Evolutionary conservation across 2,888 invertebrate species (phyloP).

Genomic region (Phalangium opilio): DNA sequence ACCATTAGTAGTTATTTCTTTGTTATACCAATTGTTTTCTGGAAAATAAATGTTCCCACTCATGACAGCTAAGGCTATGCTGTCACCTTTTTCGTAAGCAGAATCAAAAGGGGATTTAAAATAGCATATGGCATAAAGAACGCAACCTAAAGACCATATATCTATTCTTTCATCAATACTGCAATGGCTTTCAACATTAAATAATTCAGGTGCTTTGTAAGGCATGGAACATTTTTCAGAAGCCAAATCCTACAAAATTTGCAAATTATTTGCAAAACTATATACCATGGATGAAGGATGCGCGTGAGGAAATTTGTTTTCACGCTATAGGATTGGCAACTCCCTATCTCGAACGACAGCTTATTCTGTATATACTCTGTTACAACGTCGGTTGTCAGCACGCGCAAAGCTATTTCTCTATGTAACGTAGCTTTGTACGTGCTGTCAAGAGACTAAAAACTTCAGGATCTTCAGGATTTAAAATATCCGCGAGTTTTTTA

Average conservation of each 20-base stretch:
- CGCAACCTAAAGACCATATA: slow-evolving; percentile 76
- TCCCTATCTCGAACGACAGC: no score
- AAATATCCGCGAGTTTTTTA: no score
- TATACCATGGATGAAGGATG: no score
- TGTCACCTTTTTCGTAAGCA: slow-evolving; percentile 68
- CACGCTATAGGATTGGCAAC: no score
- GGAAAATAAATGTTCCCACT: slow-evolving; percentile 58
- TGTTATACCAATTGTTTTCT: slow-evolving; percentile 45
- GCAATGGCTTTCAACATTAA: slow-evolving; percentile 63
- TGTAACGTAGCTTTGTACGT: no score
- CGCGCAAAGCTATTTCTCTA: no score
- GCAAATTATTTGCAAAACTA: no score
- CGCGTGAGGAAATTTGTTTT: no score
- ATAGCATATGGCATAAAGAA: slow-evolving; percentile 67
- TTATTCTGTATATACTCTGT: no score
- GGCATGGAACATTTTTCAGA: slow-evolving; percentile 75
- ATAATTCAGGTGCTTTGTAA: slow-evolving; percentile 73
- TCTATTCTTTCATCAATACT: slow-evolving; percentile 68
- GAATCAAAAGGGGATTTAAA: slow-evolving; percentile 71
- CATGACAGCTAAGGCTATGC: slow-evolving; percentile 67
- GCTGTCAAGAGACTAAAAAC: no score
- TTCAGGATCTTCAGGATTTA: no score
- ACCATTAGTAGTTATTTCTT: slow-evolving; percentile 38
- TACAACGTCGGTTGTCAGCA: no score
- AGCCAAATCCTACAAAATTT: slow-evolving; percentile 51